A percentile compares a stretch with the other conserved stretches of the same genome.
phyloP scores from a whole-genome alignment of 2,797 vertebrate species.

The Xenopus petersii region DNA sequence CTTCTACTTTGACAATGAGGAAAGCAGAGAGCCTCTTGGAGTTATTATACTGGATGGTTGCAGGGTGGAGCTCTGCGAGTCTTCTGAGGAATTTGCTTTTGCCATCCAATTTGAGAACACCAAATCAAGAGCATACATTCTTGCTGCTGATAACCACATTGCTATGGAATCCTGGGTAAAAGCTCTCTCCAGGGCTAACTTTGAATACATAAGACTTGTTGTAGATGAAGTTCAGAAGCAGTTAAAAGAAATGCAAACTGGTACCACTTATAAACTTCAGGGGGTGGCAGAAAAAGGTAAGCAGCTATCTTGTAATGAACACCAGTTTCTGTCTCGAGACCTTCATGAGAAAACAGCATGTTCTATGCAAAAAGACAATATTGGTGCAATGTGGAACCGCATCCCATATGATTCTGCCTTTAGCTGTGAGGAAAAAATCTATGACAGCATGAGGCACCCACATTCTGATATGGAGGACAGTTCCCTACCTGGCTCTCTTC shows the following conservation, averaged over 20 bases:
- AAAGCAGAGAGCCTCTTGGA: slow-evolving; percentile 85
- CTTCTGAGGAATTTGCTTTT: slow-evolving; percentile 82
- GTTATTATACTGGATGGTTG: slow-evolving; percentile 93
- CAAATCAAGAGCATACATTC: slow-evolving; percentile 83
- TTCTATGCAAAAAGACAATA: slow-evolving; percentile 66
- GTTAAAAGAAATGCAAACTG: slow-evolving; percentile 77
- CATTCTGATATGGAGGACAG: slow-evolving; percentile 4
- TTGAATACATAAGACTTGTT: slow-evolving; percentile 91
- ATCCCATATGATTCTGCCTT: rapidly evolving
- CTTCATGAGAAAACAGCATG: slow-evolving; percentile 38
- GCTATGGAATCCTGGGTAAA: slow-evolving; percentile 97
- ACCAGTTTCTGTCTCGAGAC: slow-evolving; percentile 4
- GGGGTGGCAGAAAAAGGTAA: slow-evolving; percentile 40
- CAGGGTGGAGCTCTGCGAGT: slow-evolving; percentile 92
- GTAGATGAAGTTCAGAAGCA: slow-evolving; percentile 89
- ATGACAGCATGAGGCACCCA: slow-evolving; percentile 21
- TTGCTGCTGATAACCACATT: slow-evolving; percentile 84
- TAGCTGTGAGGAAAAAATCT: background rate
- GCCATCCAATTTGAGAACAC: slow-evolving; percentile 81
- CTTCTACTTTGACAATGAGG: slow-evolving; percentile 94
- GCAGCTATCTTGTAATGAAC: slow-evolving; percentile 33
- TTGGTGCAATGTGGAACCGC: slow-evolving; percentile 75
- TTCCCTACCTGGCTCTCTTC: slow-evolving; percentile 68
- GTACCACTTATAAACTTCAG: background rate
- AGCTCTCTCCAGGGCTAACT: slow-evolving; percentile 88